Percentiles rank a stretch among this genome's conserved stretches.
Evolutionary conservation across 1,140 invertebrate genomes (phyloP).

Genomic region (Wasmannia auropunctata): DNA sequence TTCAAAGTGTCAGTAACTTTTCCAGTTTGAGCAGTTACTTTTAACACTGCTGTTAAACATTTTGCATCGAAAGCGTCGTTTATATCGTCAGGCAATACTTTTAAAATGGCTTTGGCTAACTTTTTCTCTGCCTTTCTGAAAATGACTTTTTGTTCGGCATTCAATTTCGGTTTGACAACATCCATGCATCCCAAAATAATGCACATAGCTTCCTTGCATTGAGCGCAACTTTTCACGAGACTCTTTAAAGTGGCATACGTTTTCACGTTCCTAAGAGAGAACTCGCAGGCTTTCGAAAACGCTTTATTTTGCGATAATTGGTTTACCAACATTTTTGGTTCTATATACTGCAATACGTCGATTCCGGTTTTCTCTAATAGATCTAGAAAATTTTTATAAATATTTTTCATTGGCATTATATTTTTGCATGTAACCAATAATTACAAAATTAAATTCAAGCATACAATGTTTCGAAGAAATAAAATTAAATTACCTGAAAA

Average conservation of each 20-base stretch:
- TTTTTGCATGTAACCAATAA: neutral
- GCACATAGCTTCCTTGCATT: conserved; percentile 38
- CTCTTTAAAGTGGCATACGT: conserved; percentile 62
- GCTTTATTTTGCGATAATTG: conserved; percentile 61
- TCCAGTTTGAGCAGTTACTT: conserved; percentile 46
- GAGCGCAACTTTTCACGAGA: conserved; percentile 55
- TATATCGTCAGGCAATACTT: conserved; percentile 52
- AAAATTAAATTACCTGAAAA: conserved; percentile 72
- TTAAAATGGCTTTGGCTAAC: conserved; percentile 62
- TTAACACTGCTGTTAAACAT: conserved; percentile 67
- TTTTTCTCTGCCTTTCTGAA: conserved; percentile 69
- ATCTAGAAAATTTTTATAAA: conserved; percentile 58
- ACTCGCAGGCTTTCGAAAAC: conserved; percentile 65
- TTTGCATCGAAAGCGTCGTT: conserved; percentile 59
- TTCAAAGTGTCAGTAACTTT: conserved; percentile 65
- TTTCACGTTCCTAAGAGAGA: conserved; percentile 62
- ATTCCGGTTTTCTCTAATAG: conserved; percentile 66
- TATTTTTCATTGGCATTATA: neutral
- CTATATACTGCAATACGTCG: conserved; percentile 71
- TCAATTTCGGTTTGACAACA: conserved; percentile 67
- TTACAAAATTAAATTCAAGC: neutral
- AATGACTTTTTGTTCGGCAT: conserved; percentile 63
- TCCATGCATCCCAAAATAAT: conserved; percentile 72
- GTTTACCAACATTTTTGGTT: conserved; percentile 57
- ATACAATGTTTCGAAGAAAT: neutral